Evolutionary conservation across 2,888 invertebrate genomes (phyloP).

Genomic region (Andricus curvator): DNA sequence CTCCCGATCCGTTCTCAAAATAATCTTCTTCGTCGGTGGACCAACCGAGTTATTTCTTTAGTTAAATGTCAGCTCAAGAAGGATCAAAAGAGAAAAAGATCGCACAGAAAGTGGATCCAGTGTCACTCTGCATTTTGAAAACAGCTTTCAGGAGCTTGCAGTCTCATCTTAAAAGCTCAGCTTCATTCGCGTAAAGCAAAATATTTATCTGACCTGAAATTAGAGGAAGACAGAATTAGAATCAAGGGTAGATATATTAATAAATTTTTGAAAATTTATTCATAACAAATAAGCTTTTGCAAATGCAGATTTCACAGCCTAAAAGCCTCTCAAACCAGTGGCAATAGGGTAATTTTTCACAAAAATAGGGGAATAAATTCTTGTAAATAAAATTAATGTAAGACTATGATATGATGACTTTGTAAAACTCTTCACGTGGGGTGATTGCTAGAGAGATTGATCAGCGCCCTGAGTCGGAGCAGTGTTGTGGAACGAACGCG

Average conservation of each 20-base stretch:
- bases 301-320: too few relatives aligned
- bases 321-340: too few relatives aligned
- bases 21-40: slow-evolving; percentile 27
- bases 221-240: neutral
- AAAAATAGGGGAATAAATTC: too few relatives aligned
- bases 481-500: too few relatives aligned
- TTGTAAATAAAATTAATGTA: too few relatives aligned
- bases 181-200: neutral
- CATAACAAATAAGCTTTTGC: too few relatives aligned
- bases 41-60: slow-evolving; percentile 3
- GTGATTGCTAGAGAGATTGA: too few relatives aligned
- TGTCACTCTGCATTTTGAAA: neutral
- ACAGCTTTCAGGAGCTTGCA: neutral
- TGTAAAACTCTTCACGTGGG: too few relatives aligned
- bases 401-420: too few relatives aligned
- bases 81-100: slow-evolving; percentile 13
- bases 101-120: neutral
- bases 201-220: slow-evolving; percentile 1
- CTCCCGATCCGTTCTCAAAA: slow-evolving; percentile 20
- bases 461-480: too few relatives aligned
- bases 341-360: too few relatives aligned
- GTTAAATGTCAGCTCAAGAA: neutral
- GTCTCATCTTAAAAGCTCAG: neutral
- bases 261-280: too few relatives aligned
- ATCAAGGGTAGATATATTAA: neutral